Base-by-base conservation (phyloP, 2,113 vertebrate species). In the Cercocebus atys region DNA sequence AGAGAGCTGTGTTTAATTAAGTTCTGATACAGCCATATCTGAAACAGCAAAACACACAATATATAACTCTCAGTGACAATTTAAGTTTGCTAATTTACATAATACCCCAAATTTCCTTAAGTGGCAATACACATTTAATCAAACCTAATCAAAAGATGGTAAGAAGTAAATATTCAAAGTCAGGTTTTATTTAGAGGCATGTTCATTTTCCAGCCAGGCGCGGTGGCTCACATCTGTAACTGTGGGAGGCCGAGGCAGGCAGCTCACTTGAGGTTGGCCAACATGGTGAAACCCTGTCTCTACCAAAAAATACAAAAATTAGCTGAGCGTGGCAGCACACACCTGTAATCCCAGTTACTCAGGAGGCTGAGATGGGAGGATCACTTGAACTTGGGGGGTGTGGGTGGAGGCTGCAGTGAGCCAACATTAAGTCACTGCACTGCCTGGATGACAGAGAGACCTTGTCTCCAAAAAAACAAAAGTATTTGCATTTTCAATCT, bases 1-100 rank as follows among this genome's bases (percentile, higher is more conserved):
- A 99, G 99, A 95, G 98, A 98, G 97, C 99, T 99, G 96, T 99
- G 99, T 95, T 99, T 99, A 97, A 99, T 99, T 98, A 99, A 98
- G 95, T 99, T 99, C 98, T 99, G 99, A 98, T 99, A 99, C 98
- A 99, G 98, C 99, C 99, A 99, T 94, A 99, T 99, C 99, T 99
- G 98, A 52, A 98, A 97, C 57, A 90, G 81, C 72, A 87, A 98
- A 66, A 96, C 3, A 66, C 0, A 83, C 5, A 95, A 50, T 23
- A 79, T 66, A n/a, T 66, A 90, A 52, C 30, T 40, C 57, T 94
- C 70, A 90, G 68, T 22, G 61, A 43, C 84, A 73, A 45, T 30
- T 6, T 13, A 38, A 20, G 8, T 18, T 43, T 43, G 12, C 16
- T 87, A 27, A 45, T 32, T 3, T 18, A 61, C 1, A 10, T 4